phyloP scores from a whole-genome alignment of 1,140 invertebrate genomes.

The Armadillidium nasatum region DNA sequence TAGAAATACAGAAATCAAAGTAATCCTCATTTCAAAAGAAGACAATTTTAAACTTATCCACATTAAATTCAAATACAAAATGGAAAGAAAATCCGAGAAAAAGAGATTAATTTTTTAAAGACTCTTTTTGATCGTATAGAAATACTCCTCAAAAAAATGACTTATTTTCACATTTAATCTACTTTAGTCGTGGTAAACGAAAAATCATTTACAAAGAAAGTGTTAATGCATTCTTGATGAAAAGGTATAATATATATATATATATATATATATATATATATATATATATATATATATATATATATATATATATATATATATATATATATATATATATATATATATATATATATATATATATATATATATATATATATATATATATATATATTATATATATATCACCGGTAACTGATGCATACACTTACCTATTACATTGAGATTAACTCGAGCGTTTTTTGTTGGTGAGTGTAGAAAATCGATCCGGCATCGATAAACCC shows the following conservation, averaged over 20 bases:
- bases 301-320: neutral
- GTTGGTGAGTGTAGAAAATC: neutral
- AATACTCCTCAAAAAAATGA: no score
- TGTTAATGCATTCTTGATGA: no score
- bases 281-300: conserved; percentile 4
- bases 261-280: conserved; percentile 15
- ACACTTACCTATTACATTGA: neutral
- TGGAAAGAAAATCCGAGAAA: no score
- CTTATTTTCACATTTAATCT: no score
- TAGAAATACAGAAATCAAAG: no score
- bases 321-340: conserved; percentile 12
- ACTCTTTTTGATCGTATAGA: no score
- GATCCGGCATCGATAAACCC: neutral
- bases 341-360: conserved; percentile 2
- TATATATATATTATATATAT: conserved; percentile 7
- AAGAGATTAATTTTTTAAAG: no score
- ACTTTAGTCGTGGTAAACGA: no score
- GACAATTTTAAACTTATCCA: no score
- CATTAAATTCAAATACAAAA: no score
- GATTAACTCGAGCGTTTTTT: neutral
- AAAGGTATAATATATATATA: conserved; percentile 2
- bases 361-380: conserved; percentile 5
- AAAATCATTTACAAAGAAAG: no score
- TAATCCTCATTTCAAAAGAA: no score
- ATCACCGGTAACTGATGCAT: neutral